phyloP scores from a whole-genome alignment of 2,888 invertebrate species.

The Drosophila prolongata region DNA sequence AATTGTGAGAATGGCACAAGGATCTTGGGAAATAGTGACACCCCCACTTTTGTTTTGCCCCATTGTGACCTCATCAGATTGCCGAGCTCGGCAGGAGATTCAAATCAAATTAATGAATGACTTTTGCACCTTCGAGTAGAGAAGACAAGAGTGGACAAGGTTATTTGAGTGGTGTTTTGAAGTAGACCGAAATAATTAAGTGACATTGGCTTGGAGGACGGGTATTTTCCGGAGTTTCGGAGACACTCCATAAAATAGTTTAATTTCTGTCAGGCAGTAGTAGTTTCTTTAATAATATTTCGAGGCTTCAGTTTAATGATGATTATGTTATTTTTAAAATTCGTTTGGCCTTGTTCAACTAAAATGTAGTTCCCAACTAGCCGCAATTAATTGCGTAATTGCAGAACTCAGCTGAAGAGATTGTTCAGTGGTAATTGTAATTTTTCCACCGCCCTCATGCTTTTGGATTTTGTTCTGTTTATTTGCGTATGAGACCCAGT shows the following conservation, averaged over 20 bases:
- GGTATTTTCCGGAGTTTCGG: not conserved
- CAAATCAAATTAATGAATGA: constrained; percentile 57
- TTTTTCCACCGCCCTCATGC: constrained; percentile 9
- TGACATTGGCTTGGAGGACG: constrained; percentile 2
- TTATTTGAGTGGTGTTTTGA: constrained; percentile 17
- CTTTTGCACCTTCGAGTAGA: constrained; percentile 21
- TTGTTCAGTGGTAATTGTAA: constrained; percentile 16
- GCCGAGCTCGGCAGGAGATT: constrained; percentile 20
- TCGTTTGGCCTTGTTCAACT: not conserved
- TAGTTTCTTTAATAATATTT: too few relatives aligned
- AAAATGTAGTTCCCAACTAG: not conserved
- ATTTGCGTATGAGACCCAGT: constrained; percentile 40
- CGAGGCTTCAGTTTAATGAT: too few relatives aligned
- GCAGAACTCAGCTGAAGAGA: constrained; percentile 7
- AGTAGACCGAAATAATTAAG: constrained; percentile 30
- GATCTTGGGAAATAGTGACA: constrained; percentile 19
- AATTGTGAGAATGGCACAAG: constrained; percentile 9
- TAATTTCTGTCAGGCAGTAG: too few relatives aligned
- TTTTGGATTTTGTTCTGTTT: not conserved
- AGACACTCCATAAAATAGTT: not conserved
- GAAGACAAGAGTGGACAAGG: constrained; percentile 12
- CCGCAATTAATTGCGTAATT: constrained; percentile 18
- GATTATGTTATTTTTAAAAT: too few relatives aligned
- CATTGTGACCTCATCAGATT: constrained; percentile 56
- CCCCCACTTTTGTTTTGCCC: constrained; percentile 8